Percentiles rank a stretch among this genome's conserved stretches.
Conservation (phyloP, 2,888 invertebrate species). For the Blastobasis adustella region DNA sequence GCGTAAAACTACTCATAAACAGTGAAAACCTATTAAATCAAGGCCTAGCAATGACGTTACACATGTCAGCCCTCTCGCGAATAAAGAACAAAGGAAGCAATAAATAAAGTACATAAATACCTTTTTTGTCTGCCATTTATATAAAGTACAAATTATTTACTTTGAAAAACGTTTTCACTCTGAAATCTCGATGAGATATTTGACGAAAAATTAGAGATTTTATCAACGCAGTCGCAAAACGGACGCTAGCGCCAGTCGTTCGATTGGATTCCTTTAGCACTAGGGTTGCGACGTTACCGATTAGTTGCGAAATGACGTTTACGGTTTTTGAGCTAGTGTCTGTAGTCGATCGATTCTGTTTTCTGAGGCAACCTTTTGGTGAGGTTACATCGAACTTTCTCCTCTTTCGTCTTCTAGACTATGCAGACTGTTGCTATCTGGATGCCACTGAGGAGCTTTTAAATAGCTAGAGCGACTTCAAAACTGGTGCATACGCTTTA, state of each 20-base stretch:
- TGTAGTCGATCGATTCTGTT: no score
- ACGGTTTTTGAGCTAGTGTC: no score
- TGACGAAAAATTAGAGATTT: conserved; percentile 31
- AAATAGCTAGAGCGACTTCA: no score
- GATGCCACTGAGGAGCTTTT: no score
- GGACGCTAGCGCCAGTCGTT: conserved; percentile 27
- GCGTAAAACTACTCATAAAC: conserved; percentile 5
- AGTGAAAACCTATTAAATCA: conserved; percentile 25
- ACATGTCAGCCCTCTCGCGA: conserved; percentile 51
- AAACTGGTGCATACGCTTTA: no score
- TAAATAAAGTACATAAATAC: conserved; percentile 59
- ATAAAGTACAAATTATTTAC: conserved; percentile 42
- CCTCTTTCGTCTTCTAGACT: no score
- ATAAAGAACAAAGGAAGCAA: conserved; percentile 58
- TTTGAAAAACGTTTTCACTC: conserved; percentile 38
- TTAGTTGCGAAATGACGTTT: neutral
- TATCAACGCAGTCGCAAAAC: conserved; percentile 46
- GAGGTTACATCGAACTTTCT: no score
- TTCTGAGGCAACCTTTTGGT: no score
- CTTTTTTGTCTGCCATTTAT: conserved; percentile 75
- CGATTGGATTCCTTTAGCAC: conserved; percentile 23
- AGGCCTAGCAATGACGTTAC: conserved; percentile 56
- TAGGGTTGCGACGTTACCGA: conserved; percentile 26
- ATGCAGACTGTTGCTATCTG: no score
- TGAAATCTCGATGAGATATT: conserved; percentile 25